Evolutionary conservation across 1,140 invertebrate genomes (phyloP), one percentile per base, ranked within the genome.

Genomic region (Lucilia sericata): DNA sequence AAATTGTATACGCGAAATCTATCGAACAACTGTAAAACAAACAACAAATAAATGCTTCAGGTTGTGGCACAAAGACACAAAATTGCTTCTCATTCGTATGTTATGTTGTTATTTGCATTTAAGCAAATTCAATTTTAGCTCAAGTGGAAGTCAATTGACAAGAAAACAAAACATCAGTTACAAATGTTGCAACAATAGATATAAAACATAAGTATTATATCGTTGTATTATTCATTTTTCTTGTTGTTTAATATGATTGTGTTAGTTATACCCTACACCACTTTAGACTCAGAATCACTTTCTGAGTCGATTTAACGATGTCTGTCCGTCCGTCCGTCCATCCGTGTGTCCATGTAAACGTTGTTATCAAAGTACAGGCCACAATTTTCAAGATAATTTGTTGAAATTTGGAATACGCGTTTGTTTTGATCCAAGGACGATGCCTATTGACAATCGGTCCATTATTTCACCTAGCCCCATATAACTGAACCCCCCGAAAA

Each of bases 91-190:
- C 76, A 21, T 80, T 49, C n/a, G 12, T 25, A 51, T n/a, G 19
- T 70, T 70, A 65, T 49, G 13, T 70, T 60, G 55, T 60, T 70
- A 21, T 70, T 70, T 70, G 75, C 14, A 47, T 19, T 36, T 49
- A 9, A 51, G 42, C 19, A 80, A 49, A 80, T 80, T 5, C 42
- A 80, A 80, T 80, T 80, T 80, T 21, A 80, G 13, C 76, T 80
- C 42, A 51, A 80, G 76, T 80, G 42, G 42, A 80, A 80, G 42
- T 80, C 42, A 80, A 80, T 80, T 80, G 76, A 49, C 76, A 80
- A 80, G 76, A 80, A 80, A 19, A 51, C 76, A 80, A 80, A 80
- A 80, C 76, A 49, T 25, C 13, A 51, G 42, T 42, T 30, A 47
- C 17, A 80, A 49, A 42, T 10, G 17, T 25, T 25, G 47, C 25